Evolutionary conservation across 2,797 vertebrate genomes (phyloP).

Genomic region (Melanotaenia pygmaea): DNA sequence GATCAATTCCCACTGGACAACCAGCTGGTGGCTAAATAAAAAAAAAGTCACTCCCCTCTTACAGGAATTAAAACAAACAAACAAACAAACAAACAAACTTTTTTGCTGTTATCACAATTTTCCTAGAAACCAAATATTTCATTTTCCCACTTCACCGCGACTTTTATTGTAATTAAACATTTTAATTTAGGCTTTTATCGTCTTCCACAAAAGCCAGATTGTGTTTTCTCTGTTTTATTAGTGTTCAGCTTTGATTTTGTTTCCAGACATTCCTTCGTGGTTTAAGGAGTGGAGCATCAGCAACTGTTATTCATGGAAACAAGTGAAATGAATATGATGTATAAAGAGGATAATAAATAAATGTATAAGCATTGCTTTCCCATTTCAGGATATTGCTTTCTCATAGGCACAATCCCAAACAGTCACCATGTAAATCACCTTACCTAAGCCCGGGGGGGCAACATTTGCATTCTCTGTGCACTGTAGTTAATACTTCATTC

Average conservation of each 20-base stretch:
- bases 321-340: slow-evolving; percentile 19
- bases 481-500: slow-evolving; percentile 27
- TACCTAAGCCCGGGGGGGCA: slow-evolving; percentile 14
- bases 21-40: slow-evolving; percentile 5
- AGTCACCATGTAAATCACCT: slow-evolving; percentile 23
- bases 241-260: slow-evolving; percentile 40
- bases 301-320: slow-evolving; percentile 35
- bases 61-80: slow-evolving; percentile 9
- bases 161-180: slow-evolving; percentile 1
- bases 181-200: not conserved
- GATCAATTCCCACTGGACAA: slow-evolving; percentile 51
- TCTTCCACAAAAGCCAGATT: slow-evolving; percentile 1
- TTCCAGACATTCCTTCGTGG: slow-evolving; percentile 35
- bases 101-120: not conserved
- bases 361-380: slow-evolving; percentile 15
- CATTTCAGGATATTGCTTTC: slow-evolving; percentile 28
- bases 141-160: slow-evolving; percentile 11
- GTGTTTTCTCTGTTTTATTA: slow-evolving; percentile 47
- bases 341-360: slow-evolving; percentile 13
- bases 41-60: slow-evolving; percentile 16
- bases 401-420: slow-evolving; percentile 42
- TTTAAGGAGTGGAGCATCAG: slow-evolving; percentile 20
- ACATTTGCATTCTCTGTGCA: slow-evolving; percentile 48
- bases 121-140: not conserved
- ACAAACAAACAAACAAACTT: not conserved